Base-by-base conservation (phyloP, 1,140 invertebrate genomes). In the Drosophila nasuta region DNA sequence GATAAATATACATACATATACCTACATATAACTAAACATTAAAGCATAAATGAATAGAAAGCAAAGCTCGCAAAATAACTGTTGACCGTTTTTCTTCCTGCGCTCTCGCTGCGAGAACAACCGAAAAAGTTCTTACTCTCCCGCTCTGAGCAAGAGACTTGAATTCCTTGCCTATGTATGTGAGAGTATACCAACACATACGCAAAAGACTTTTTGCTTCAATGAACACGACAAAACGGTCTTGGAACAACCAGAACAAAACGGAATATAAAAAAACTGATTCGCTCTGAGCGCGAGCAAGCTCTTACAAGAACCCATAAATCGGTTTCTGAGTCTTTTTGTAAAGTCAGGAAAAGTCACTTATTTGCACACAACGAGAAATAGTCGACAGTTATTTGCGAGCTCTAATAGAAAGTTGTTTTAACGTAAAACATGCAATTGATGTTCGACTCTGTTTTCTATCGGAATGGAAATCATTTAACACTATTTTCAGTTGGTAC, bases 1-100 rank as follows among this genome's bases (percentile, higher is more conserved):
- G 82, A 80, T 86, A 77, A 87, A 72, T 64, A 33, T 8, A 33
- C 33, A 33, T 7, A 33, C 6, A 33, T 25, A 3, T 25, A 25
- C 20, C 20, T 33, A 85, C 71, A 67, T 67, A 69, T 52, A 33
- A 17, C 46, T 38, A 11, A 62, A 20, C 43, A n/a, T 25, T 59
- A 51, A 51, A 68, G 35, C 43, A 62, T 35, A n/a, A 33, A 33
- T 7, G 7, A 33, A 33, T 33, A 33, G 20, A 25, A 25, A 25
- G 20, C 20, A 25, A 4, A 3, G 20, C 20, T 25, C 20, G 20
- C 20, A 25, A 25, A 25, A 25, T 25, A 25, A 25, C 20, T 25
- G 20, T 25, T 25, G 20, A 25, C 20, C 20, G 20, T 25, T 4
- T 25, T 25, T 4, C 20, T 25, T 25, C 20, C 20, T 25, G 20